Conservation (phyloP, 2,888 invertebrate genomes). For the Caenorhabditis sp. region DNA sequence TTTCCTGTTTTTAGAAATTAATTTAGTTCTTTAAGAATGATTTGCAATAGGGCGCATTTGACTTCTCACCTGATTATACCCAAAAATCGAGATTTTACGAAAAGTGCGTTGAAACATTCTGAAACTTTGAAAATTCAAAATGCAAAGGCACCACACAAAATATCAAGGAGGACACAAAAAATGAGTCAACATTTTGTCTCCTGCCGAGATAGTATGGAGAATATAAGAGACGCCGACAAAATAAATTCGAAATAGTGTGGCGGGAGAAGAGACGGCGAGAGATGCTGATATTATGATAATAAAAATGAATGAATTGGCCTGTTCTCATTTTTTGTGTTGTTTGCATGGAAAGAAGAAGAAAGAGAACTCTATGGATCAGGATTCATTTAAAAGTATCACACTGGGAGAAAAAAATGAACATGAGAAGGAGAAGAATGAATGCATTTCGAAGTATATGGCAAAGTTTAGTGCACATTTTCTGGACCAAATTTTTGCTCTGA, state of each 20-base stretch:
- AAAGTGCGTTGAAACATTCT: not conserved
- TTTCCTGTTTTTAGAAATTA: too few relatives aligned
- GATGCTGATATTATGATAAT: not conserved
- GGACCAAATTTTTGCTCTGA: too few relatives aligned
- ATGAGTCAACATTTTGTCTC: not conserved
- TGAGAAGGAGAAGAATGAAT: too few relatives aligned
- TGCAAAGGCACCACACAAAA: not conserved
- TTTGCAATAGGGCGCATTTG: too few relatives aligned
- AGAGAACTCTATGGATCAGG: not conserved
- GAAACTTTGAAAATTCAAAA: not conserved
- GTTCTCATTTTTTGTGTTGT: conserved; percentile 8
- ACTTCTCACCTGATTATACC: not conserved
- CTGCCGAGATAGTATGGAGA: not conserved
- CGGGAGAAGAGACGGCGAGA: not conserved
- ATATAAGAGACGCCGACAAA: too few relatives aligned
- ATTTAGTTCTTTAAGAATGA: too few relatives aligned
- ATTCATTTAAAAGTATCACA: too few relatives aligned
- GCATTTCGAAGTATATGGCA: too few relatives aligned
- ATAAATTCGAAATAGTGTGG: too few relatives aligned
- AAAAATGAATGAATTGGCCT: not conserved
- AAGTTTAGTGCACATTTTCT: too few relatives aligned
- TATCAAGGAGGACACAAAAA: not conserved
- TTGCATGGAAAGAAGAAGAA: too few relatives aligned
- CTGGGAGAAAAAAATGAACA: too few relatives aligned
- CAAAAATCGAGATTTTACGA: not conserved